Evolutionary conservation across 1,140 invertebrate species (phyloP), one percentile per base, ranked within the genome.

Genomic region (Aphelinus certus): DNA sequence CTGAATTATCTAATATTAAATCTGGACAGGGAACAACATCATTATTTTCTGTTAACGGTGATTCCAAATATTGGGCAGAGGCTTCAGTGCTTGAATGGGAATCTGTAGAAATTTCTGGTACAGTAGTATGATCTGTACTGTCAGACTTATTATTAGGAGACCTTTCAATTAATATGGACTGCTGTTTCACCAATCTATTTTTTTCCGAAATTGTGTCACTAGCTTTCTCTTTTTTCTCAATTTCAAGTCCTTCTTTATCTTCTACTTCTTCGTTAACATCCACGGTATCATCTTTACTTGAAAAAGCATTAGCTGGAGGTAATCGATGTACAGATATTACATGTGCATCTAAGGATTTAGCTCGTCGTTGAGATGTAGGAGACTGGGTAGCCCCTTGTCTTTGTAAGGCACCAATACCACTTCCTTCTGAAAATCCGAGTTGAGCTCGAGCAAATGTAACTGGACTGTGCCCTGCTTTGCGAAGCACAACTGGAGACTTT

Each of bases 241-340:
- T 62, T 69, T 78, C 77, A 56, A 55, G 42, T 42, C 77, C 56
- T 45, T 92, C 88, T 71, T 91, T 89, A 72, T 91, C 89, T 26
- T 92, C 91, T 81, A 91, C 89, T 81, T 93, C 90, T 76, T 93
- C 92, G 55, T 89, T 89, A 76, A 89, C 90, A 71, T 91, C 93
- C 1, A 96, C 91, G 0, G 94, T 96, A 82, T 96, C 94, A 85
- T 96, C 95, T 85, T 95, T 95, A 71, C 94, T 95, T 0, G 94
- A 95, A 86, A 95, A 95, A 0, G 94, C 93, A 85, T 95, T 95
- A 80, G 93, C 91, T n/a, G 93, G 92, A 46, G 94, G 94, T 69
- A 95, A 85, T 79, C 91, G 89, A 84, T 94, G 92, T 43, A 95
- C 82, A 26, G 94, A 92, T 80, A 95, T 94, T 60, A 95, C 92